Base-by-base conservation (phyloP, 2,113 vertebrate genomes). In the Haliaeetus leucogaster region DNA sequence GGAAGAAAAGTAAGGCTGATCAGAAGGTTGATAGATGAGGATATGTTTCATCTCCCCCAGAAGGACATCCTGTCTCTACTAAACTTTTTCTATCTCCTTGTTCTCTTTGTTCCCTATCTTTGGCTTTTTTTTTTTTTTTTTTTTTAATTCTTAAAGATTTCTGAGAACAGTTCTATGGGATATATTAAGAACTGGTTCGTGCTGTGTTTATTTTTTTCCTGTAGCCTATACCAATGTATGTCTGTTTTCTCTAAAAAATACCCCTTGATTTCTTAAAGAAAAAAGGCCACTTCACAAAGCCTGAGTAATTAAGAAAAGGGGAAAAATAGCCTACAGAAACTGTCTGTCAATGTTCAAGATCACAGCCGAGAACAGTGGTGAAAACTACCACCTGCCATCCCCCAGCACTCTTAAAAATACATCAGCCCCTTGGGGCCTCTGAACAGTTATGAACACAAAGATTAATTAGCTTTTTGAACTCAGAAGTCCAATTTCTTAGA, bases 381-480 rank as follows among this genome's bases (percentile, higher is more conserved):
- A 81, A 92, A 90, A 58, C 25, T 16, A 67, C 47, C 67, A 66
- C 63, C 70, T 72, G 47, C 38, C 11, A 34, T 50, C 16, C 18
- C 19, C 6, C 16, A 71, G 56, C 53, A 30, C 0, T 12, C 66
- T 92, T 76, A 68, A 86, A 92, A 93, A 74, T 48, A 36, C 30
- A 34, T 67, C 1, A 2, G 34, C 38, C 52, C 36, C 61, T 11
- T 76, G 56, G 34, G 81, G 26, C 23, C 21, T 72, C 61, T 23
- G 43, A 87, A 32, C 56, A 56, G n/a, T 76, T 91, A 72, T 48
- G 52, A 93, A 87, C 82, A 56, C 61, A 87, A 84, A 93, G 59
- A 95, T 68, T 94, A 93, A 94, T 96, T 96, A 95, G 52, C 52
- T 87, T 95, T 96, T 76, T 93, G 85, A 93, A 78, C 86, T 87